Evolutionary conservation across 2,888 invertebrate species (phyloP), one percentile per base, ranked within the genome.

Genomic region (Troides aeacus): DNA sequence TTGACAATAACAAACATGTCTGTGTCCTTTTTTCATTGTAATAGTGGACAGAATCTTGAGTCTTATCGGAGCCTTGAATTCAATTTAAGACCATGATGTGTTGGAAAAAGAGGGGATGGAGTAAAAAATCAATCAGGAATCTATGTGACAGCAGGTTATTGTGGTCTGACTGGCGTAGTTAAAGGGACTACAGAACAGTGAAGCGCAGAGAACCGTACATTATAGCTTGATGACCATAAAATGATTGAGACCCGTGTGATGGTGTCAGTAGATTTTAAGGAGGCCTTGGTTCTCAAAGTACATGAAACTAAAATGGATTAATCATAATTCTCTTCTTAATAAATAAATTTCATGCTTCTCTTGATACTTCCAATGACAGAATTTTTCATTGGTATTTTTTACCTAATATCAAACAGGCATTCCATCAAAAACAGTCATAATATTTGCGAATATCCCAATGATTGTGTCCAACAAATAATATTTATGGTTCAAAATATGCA

Each of bases 51-150:
- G 46, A 15, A 46, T 46, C 46, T 64, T 62, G 24, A 46, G 60
- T 62, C 1, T 65, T 66, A 71, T 70, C 69, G 71, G 68, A 71
- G 74, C 74, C 84, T 86, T 83, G 78, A 84, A 90, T 89, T 90
- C 87, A 89, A 89, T 90, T 88, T 88, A 85, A 81, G 79, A 74
- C 73, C 60, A 72, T 80, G 76, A 75, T 79, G 78, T 82, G 78
- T 80, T 77, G 76, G 85, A 88, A 85, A 70, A 85, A 83, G 79
- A 76, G 73, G 56, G 64, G 71, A 66, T 77, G 75, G 75, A 78
- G 80, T 81, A 90, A 89, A 89, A 92, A 92, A 91, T 92, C 90
- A 90, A 91, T 92, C 90, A 90, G 90, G 89, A 84, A 81, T 81
- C 81, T 78, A 83, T 85, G 88, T 89, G 92, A 91, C 92, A 92